Evolutionary conservation across 2,888 invertebrate genomes (phyloP), one percentile per base, ranked within the genome.

Genomic region (Andrena camellia): DNA sequence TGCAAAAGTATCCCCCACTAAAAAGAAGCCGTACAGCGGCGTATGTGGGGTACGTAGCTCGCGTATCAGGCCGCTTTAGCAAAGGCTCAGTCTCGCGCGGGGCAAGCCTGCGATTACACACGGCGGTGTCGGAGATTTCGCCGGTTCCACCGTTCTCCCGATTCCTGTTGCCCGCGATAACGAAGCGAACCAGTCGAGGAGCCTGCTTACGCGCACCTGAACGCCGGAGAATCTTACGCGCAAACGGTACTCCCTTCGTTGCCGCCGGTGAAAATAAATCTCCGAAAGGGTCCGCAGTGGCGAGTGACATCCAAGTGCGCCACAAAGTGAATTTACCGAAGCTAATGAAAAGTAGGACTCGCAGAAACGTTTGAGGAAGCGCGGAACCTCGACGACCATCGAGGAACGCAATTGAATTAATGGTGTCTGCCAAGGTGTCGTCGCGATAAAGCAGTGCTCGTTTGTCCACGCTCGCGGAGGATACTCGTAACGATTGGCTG

Each of bases 11-110:
- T 86, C 82, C 88, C 88, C 88, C 88, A 88, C 88, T 88, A 87
- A 78, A 83, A 87, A 74, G 87, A 88, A 88, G 88, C 88, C 88
- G 81, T 88, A 87, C 72, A 76, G 75, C 74, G 82, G 69, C 86
- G 81, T 81, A 88, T 86, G 87, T 83, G 85, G 88, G 81, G 86
- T 86, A 79, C 86, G 78, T 91, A 90, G 82, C 83, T 91, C 88
- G 90, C 89, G 88, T 88, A 90, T 91, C 88, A 90, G 88, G 84
- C 86, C 85, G 87, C 87, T 88, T 90, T 90, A 71, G 81, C 83
- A 66, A 89, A 73, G 82, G 85, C 78, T 86, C 87, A 92, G 91
- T 92, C 88, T 90, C 88, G 88, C 89, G 89, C 87, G 74, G 87
- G 86, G 86, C 87, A 86, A 87, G 87, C 83, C 85, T 77, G 87